These are phyloP conservation scores for Julus scandinavius DNA, from an alignment of 2,888 invertebrate genomes.

Conservation along the genomic window DNA sequence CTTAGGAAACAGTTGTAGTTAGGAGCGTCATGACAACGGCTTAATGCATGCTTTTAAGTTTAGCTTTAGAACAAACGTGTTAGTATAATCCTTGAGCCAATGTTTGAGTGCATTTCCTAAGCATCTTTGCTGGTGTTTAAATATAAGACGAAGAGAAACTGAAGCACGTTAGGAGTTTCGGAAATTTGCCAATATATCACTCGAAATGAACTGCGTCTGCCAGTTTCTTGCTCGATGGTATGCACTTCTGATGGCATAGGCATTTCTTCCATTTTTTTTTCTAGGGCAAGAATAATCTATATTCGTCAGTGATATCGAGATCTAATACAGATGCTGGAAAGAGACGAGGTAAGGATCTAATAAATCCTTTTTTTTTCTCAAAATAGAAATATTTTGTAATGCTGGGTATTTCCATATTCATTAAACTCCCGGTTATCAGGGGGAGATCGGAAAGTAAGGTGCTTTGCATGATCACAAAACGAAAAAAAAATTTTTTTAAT, in stretches of 20 bases:
- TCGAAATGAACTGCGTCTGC: conserved; percentile 19
- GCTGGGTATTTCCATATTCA: neutral
- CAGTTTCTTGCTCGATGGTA: conserved; percentile 1
- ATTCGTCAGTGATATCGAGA: conserved; percentile 54
- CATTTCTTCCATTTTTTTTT: conserved; percentile 45
- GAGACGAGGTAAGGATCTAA: conserved; percentile 45
- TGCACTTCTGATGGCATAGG: neutral
- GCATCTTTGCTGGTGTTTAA: neutral
- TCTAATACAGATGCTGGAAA: conserved; percentile 51
- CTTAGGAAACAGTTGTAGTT: neutral
- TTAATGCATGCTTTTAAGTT: neutral
- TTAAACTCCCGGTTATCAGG: too few relatives aligned
- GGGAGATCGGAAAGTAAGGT: too few relatives aligned
- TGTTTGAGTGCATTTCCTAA: conserved; percentile 7
- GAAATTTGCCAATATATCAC: conserved; percentile 26
- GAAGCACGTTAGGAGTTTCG: conserved; percentile 15
- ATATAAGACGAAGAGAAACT: conserved; percentile 19
- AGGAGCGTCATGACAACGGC: neutral
- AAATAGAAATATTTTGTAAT: neutral
- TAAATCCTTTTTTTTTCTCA: neutral
- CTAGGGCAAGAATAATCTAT: conserved; percentile 52
- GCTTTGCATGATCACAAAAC: too few relatives aligned
- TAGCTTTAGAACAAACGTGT: neutral
- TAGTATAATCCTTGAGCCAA: neutral
- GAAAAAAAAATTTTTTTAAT: too few relatives aligned